phyloP scores from a whole-genome alignment of 2,113 vertebrate genomes.

The Mystacornis crossleyi region DNA sequence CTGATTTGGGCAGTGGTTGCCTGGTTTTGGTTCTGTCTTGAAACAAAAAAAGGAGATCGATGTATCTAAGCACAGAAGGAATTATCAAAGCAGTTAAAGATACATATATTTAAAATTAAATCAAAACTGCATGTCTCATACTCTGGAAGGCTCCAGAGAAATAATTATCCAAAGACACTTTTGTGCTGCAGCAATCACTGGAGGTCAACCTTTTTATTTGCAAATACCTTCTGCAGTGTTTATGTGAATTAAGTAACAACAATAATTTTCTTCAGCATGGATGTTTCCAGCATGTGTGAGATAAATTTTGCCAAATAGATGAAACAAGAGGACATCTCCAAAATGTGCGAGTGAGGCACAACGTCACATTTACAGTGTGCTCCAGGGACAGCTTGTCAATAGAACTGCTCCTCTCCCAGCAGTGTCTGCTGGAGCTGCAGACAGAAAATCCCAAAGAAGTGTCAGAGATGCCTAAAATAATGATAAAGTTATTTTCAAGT shows the following conservation, averaged over 20 bases:
- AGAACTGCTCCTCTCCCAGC: neutral
- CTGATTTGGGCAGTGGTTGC: accelerated
- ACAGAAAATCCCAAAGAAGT: slow-evolving; percentile 33
- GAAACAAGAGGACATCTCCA: neutral
- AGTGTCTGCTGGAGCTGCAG: neutral
- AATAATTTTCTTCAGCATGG: neutral
- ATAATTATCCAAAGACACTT: neutral
- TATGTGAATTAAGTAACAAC: neutral
- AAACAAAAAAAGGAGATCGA: neutral
- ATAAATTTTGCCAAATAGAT: neutral
- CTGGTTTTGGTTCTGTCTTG: neutral
- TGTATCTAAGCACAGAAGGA: neutral
- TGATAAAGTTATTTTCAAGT: neutral
- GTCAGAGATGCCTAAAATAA: slow-evolving; percentile 18
- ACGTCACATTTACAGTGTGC: neutral
- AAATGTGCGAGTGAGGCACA: neutral
- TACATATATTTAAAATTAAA: neutral
- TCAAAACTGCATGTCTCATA: neutral
- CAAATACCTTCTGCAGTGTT: neutral
- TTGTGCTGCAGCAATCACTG: neutral
- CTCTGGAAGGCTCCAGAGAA: neutral
- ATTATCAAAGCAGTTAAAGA: neutral
- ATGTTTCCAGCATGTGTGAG: neutral
- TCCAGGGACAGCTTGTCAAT: slow-evolving; percentile 29
- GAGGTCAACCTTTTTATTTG: neutral